A percentile compares a stretch with the other conserved stretches of the same genome.
Conservation (phyloP, 2,113 vertebrate genomes). For the Rhinogobius similis region DNA sequence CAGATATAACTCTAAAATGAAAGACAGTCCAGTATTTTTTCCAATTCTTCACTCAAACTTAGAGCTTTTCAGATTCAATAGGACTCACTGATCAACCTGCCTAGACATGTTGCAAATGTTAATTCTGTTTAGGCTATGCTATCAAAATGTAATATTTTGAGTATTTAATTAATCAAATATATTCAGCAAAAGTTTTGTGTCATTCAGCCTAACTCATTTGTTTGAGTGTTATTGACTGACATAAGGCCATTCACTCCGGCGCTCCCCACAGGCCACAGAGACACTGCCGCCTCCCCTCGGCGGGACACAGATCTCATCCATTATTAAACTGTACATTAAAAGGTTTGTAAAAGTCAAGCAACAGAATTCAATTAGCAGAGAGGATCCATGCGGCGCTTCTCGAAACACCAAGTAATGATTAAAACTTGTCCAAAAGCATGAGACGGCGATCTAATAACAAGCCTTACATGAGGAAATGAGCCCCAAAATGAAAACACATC, state of each 20-base stretch:
- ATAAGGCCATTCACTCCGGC: neutral
- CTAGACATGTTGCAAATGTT: neutral
- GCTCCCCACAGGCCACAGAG: neutral
- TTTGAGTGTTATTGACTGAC: neutral
- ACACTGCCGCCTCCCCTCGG: neutral
- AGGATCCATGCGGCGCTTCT: neutral
- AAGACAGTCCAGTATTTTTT: too few relatives aligned
- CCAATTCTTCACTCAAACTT: too few relatives aligned
- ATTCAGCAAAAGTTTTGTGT: neutral
- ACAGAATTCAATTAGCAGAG: slow-evolving; percentile 1
- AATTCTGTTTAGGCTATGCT: neutral
- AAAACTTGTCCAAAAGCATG: neutral
- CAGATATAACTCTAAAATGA: too few relatives aligned
- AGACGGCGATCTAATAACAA: neutral
- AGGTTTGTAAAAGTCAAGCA: neutral
- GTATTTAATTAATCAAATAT: neutral
- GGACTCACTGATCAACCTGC: too few relatives aligned
- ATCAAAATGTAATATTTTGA: neutral
- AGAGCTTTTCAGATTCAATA: too few relatives aligned
- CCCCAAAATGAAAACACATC: slow-evolving; percentile 6
- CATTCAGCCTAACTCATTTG: neutral
- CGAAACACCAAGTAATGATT: slow-evolving; percentile 1
- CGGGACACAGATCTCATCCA: neutral
- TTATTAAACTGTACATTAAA: slow-evolving; percentile 11
- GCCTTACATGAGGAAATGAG: neutral